Base-by-base conservation (phyloP, 2,113 vertebrate species). In the Zapornia atra region DNA sequence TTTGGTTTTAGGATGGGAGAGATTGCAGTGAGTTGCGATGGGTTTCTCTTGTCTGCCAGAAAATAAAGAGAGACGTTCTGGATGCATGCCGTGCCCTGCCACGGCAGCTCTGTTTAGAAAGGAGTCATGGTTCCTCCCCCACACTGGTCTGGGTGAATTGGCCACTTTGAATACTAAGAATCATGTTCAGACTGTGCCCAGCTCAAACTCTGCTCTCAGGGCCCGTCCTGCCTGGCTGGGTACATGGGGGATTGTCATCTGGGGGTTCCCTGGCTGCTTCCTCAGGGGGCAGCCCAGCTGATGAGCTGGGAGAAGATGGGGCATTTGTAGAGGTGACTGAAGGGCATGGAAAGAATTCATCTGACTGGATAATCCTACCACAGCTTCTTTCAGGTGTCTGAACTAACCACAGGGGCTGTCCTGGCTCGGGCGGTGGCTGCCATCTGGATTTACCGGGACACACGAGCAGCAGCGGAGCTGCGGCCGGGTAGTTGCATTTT, bases 71-170 rank as follows among this genome's bases (percentile, higher is more conserved):
- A 79, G 38, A 42, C 2, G 0, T 54, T 86, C 56, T 61, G 18
- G 24, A 31, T 20, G 15, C 19, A 25, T 72, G 77, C 53, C 9
- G 7, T 33, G 24, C 50, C 57, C 48, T 31, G 22, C 24, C 65
- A 9, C 0, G 0, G 48, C 0, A 0, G 7, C 14, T 60, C 66
- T 40, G 56, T 51, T 75, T 56, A 11, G 70, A 91, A 85, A 12
- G 28, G 48, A 71, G 14, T 13, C 1, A 5, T 50, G 65, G 40
- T 76, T 84, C 78, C 44, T 73, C 22, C 18, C 6, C 4, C 3
- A 19, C 16, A 10, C 9, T 3, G 6, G 21, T 22, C 50, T 36
- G 40, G 44, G 31, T 28, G n/a, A n/a, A 31, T 3, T 42, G 50
- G 42, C 34, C 5, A 19, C 19, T 90, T 64, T 14, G 15, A 26